Percentiles rank a stretch among this genome's conserved stretches.
These are phyloP conservation scores for Pseudotriccus pelzelni DNA, from an alignment of 2,797 vertebrate species.

Conservation along the genomic window DNA sequence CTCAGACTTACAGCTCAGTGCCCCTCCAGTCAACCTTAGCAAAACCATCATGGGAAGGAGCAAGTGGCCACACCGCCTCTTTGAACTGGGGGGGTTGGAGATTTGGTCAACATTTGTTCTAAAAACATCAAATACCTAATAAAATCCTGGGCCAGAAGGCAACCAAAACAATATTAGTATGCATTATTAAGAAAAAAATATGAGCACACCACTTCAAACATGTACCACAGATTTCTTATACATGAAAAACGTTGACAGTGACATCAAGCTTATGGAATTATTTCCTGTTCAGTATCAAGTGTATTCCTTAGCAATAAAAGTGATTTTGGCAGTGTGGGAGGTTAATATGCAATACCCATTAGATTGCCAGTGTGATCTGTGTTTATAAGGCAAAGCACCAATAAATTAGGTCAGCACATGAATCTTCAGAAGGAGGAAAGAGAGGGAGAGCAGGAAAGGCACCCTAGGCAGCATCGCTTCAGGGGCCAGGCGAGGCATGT, in stretches of 20 bases:
- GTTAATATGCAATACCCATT: not conserved
- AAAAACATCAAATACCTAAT: not conserved
- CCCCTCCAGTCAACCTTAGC: conserved; percentile 16
- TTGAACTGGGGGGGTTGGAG: not conserved
- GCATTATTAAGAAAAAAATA: not conserved
- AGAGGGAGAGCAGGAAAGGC: not conserved
- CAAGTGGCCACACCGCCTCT: not conserved
- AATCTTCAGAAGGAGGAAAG: not conserved
- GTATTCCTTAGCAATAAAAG: not conserved
- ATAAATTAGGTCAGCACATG: conserved; percentile 8
- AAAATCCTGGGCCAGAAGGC: not conserved
- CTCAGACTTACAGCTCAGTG: not conserved
- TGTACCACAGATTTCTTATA: not conserved
- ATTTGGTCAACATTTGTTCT: not conserved
- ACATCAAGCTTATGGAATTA: not conserved
- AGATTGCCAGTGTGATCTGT: not conserved
- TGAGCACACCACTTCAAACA: not conserved
- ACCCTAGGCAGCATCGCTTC: not conserved
- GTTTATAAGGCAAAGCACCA: not conserved
- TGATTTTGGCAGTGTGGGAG: not conserved
- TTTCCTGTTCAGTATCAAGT: not conserved
- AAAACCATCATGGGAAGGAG: conserved; percentile 7
- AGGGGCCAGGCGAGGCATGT: not conserved
- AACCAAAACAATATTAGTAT: not conserved
- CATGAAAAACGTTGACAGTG: not conserved